A percentile compares a stretch with the other conserved stretches of the same genome.
Conservation (phyloP, 2,113 vertebrate species). For the Oryzias melastigma region DNA sequence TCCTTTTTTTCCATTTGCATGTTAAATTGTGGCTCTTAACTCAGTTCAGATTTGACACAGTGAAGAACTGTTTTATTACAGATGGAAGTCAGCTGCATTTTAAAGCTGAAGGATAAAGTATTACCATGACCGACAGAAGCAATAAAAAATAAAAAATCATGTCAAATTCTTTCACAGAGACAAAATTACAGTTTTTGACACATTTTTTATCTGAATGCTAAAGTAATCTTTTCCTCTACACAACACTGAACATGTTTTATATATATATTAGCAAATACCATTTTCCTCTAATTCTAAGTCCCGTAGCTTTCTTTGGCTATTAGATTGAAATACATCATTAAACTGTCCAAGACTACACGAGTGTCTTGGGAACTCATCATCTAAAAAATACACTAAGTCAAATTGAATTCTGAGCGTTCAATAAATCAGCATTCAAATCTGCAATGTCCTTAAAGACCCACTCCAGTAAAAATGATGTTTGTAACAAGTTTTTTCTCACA, state of each 20-base stretch:
- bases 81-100: no score
- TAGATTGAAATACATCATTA: slow-evolving; percentile 19
- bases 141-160: slow-evolving; percentile 31
- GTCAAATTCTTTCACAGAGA: slow-evolving; percentile 21
- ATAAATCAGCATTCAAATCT: slow-evolving; percentile 34
- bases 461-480: no score
- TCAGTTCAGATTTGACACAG: no score
- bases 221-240: slow-evolving; percentile 37
- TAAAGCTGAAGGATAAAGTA: neutral
- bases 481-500: no score
- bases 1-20: no score
- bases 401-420: slow-evolving; percentile 34
- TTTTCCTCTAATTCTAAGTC: slow-evolving; percentile 34
- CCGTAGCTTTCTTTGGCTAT: slow-evolving; percentile 15
- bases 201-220: slow-evolving; percentile 38
- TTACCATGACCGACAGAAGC: slow-evolving; percentile 2
- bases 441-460: no score
- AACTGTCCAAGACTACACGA: slow-evolving; percentile 32
- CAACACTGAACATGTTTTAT: slow-evolving; percentile 17
- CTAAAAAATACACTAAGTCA: slow-evolving; percentile 38
- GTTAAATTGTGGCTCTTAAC: no score
- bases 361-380: slow-evolving; percentile 39
- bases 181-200: slow-evolving; percentile 28
- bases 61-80: no score
- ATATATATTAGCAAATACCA: neutral